Evolutionary conservation across 2,113 vertebrate species (phyloP), one percentile per base, ranked within the genome.

Genomic region (Puffinus mauretanicus): DNA sequence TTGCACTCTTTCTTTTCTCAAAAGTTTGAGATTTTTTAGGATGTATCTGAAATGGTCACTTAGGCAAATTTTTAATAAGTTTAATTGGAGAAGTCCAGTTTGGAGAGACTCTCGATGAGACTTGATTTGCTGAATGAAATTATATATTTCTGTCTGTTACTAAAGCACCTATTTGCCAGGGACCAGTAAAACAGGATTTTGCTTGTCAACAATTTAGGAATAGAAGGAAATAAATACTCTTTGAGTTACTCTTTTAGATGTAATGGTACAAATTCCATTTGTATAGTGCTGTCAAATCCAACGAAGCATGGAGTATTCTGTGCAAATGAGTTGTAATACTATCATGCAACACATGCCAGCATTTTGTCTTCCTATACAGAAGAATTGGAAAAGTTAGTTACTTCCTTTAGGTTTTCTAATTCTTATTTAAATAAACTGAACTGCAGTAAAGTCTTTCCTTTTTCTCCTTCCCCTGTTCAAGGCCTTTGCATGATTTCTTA

Each of bases 41-140:
- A 14, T 76, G 16, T 30, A 7, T 60, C 46, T 61, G 32, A 86
- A 92, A 25, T 51, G n/a, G 40, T 61, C 62, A 8, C 52, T 26
- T 18, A 78, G 40, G 57, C 21, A 57, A 51, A 30, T 38, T 42
- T 72, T 73, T 66, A 51, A 1, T 16, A 54, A 58, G 17, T 66
- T 73, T 70, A 81, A 54, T 38, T 75, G 62, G 73, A 82, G 51
- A 32, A 3, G 1, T 58, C 26, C 17, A 3, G 7, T 78, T 82
- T 55, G 64, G 36, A 90, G 27, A 88, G 12, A 54, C 26, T 65
- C 25, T 77, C 0, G 1, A 0, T 69, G 34, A 72, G 57, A 44
- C 27, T 79, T 85, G 32, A 72, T 88, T 82, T 95, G 40, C 65
- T 79, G 61, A 86, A 55, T 82, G 18, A 52, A 91, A 85, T 77